Percentiles rank a stretch among this genome's conserved stretches.
phyloP scores from a whole-genome alignment of 2,113 vertebrate species.

The Dendrocopos noguchii region DNA sequence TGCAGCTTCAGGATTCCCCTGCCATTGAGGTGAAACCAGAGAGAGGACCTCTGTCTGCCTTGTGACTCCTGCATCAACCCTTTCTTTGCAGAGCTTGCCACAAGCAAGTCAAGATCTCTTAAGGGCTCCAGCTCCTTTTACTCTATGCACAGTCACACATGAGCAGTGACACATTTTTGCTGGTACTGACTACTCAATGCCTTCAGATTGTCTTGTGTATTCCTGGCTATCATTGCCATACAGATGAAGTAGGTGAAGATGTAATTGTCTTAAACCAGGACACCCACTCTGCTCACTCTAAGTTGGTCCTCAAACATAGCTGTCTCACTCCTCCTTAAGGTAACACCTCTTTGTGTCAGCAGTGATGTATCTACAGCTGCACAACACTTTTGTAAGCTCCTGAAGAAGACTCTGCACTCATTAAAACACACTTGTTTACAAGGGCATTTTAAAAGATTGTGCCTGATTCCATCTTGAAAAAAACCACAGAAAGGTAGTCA shows the following conservation, averaged over 20 bases:
- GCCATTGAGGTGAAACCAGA: neutral
- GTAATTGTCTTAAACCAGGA: neutral
- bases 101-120: neutral
- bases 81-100: neutral
- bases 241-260: neutral
- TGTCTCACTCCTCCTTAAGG: neutral
- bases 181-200: neutral
- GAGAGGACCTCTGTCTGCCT: neutral
- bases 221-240: neutral
- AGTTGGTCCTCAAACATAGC: neutral
- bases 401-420: neutral
- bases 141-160: neutral
- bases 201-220: neutral
- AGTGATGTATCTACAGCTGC: neutral
- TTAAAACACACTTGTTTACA: slow-evolving; percentile 2
- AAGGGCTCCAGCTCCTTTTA: neutral
- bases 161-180: neutral
- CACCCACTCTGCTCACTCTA: neutral
- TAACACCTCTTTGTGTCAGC: neutral
- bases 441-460: neutral
- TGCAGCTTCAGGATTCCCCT: neutral
- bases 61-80: neutral
- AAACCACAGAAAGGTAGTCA: neutral
- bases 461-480: neutral
- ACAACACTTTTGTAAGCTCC: neutral